phyloP scores from a whole-genome alignment of 2,797 vertebrate species.

The Taenioides sp. region DNA sequence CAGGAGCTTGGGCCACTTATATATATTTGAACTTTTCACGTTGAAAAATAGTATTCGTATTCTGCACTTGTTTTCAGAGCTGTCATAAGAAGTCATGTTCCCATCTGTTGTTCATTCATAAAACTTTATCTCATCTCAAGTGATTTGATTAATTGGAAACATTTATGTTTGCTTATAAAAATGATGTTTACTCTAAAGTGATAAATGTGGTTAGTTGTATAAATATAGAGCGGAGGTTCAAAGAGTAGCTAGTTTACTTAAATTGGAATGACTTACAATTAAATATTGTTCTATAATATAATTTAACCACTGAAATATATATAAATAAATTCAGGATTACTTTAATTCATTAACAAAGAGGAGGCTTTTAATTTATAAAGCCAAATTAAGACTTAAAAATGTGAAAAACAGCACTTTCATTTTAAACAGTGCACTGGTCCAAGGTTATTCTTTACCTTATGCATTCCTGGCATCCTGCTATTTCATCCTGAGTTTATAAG shows the following conservation, averaged over 20 bases:
- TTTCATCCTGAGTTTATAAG: too few species aligned
- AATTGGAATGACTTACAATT: neutral
- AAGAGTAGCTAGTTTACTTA: neutral
- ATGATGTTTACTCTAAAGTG: neutral
- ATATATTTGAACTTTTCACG: neutral
- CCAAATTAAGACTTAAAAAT: constrained; percentile 5
- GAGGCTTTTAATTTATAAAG: neutral
- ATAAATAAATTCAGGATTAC: neutral
- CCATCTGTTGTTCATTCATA: neutral
- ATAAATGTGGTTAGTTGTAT: neutral
- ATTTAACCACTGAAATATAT: neutral
- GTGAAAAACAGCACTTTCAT: neutral
- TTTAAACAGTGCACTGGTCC: too few species aligned
- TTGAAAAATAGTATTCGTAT: neutral
- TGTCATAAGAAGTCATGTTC: neutral
- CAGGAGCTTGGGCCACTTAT: too few species aligned
- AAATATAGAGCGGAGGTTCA: too few species aligned
- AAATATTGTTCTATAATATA: neutral
- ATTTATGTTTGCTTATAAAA: neutral
- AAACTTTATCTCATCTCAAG: neutral
- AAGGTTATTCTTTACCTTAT: too few species aligned
- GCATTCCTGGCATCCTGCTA: too few species aligned
- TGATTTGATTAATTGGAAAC: neutral
- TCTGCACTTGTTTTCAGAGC: neutral
- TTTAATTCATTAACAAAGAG: neutral